These are phyloP conservation scores for Lordiphosa mommai DNA, from an alignment of 1,140 invertebrate genomes.

Conservation along the genomic window DNA sequence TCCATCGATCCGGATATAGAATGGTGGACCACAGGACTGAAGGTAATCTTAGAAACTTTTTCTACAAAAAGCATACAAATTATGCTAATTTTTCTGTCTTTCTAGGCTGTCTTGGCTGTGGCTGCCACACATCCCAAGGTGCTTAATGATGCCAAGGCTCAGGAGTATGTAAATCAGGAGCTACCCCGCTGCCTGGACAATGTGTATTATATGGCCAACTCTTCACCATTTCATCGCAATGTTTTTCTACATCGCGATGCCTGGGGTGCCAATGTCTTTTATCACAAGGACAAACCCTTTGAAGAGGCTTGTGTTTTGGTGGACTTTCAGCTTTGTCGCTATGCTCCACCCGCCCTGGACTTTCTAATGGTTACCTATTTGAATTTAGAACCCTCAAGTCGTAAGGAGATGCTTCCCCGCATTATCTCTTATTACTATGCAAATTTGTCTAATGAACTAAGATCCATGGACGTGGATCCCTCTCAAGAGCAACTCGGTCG, in stretches of 20 bases:
- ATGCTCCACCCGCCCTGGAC: conserved; percentile 82
- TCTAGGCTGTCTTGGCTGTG: conserved; percentile 52
- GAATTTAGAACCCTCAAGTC: conserved; percentile 43
- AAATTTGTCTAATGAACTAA: conserved; percentile 23
- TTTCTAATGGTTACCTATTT: conserved; percentile 73
- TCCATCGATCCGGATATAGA: conserved; percentile 46
- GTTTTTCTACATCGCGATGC: conserved; percentile 83
- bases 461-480: conserved; percentile 36
- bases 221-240: conserved; percentile 78
- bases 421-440: conserved; percentile 38
- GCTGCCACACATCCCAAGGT: conserved; percentile 52
- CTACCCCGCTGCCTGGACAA: conserved; percentile 60
- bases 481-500: conserved; percentile 27
- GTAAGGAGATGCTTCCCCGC: conserved; percentile 25
- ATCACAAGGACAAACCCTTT: conserved; percentile 80
- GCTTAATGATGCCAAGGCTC: conserved; percentile 16
- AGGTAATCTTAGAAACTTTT: conserved; percentile 22
- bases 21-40: conserved; percentile 62
- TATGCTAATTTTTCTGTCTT: neutral
- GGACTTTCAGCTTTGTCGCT: conserved; percentile 82
- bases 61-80: neutral
- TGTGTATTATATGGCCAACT: conserved; percentile 68
- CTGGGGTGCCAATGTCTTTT: conserved; percentile 84
- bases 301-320: conserved; percentile 81
- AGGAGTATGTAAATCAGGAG: conserved; percentile 48